A percentile compares a stretch with the other conserved stretches of the same genome.
These are phyloP conservation scores for Pelosia muscerda DNA, from an alignment of 2,888 invertebrate species.

Conservation along the genomic window DNA sequence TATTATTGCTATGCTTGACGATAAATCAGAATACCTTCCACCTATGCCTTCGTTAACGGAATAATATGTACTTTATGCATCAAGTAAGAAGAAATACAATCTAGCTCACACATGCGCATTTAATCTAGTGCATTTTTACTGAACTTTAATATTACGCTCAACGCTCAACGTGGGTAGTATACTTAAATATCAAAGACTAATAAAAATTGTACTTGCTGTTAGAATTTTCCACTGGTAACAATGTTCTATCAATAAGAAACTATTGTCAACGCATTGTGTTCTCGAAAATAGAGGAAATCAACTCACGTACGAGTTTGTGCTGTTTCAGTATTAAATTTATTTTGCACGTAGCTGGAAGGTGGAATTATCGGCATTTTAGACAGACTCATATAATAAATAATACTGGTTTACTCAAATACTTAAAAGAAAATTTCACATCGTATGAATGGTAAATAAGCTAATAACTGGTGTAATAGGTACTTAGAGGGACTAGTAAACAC, in stretches of 20 bases:
- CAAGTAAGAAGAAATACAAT: not conserved
- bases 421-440: not conserved
- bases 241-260: constrained; percentile 5
- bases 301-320: constrained; percentile 6
- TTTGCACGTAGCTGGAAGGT: constrained; percentile 1
- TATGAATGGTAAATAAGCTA: too few species aligned
- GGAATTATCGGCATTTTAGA: not conserved
- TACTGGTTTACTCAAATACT: too few species aligned
- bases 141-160: not conserved
- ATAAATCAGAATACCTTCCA: not conserved
- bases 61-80: not conserved
- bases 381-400: not conserved
- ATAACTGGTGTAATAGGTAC: too few species aligned
- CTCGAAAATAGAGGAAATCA: constrained; percentile 12
- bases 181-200: not conserved
- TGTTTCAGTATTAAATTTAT: constrained; percentile 10
- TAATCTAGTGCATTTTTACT: not conserved
- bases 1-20: not conserved
- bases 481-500: too few species aligned
- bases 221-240: not conserved
- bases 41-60: not conserved
- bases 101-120: not conserved
- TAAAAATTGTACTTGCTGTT: not conserved
- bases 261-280: constrained; percentile 15
- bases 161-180: not conserved